Evolutionary conservation across 2,888 invertebrate genomes (phyloP).

Genomic region (Hetaerina titia): DNA sequence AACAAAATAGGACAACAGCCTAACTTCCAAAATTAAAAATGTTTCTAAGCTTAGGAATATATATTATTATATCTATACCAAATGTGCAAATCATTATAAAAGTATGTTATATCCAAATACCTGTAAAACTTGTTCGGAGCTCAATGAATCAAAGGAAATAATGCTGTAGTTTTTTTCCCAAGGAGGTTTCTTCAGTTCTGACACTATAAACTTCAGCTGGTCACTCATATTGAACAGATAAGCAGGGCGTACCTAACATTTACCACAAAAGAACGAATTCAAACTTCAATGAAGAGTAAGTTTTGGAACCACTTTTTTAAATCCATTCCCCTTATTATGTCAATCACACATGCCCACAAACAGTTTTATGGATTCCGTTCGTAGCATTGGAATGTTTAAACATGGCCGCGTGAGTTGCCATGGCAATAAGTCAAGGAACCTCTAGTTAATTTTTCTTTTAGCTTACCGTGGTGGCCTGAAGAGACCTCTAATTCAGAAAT

Average conservation of each 20-base stretch:
- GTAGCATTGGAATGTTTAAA: slow-evolving; percentile 37
- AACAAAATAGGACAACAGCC: neutral
- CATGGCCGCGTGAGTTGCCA: slow-evolving; percentile 11
- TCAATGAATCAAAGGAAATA: slow-evolving; percentile 91
- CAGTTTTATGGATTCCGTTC: neutral
- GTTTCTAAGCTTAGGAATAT: neutral
- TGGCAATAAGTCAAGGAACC: neutral
- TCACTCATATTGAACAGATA: slow-evolving; percentile 80
- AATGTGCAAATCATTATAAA: neutral
- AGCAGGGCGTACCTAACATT: neutral
- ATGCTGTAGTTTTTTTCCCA: slow-evolving; percentile 88
- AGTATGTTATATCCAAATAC: slow-evolving; percentile 71
- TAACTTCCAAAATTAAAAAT: neutral
- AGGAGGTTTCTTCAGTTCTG: slow-evolving; percentile 85
- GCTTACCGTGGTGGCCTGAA: too few species aligned
- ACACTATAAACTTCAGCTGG: slow-evolving; percentile 84
- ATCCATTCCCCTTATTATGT: too few species aligned
- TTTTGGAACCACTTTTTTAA: too few species aligned
- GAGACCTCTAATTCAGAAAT: too few species aligned
- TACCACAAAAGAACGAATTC: neutral
- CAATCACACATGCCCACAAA: too few species aligned
- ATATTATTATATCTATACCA: neutral
- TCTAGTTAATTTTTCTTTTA: too few species aligned
- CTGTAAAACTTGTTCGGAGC: slow-evolving; percentile 87
- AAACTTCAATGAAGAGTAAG: too few species aligned